Evolutionary conservation across 2,797 vertebrate genomes (phyloP).

Genomic region (Nyctalus aviator): DNA sequence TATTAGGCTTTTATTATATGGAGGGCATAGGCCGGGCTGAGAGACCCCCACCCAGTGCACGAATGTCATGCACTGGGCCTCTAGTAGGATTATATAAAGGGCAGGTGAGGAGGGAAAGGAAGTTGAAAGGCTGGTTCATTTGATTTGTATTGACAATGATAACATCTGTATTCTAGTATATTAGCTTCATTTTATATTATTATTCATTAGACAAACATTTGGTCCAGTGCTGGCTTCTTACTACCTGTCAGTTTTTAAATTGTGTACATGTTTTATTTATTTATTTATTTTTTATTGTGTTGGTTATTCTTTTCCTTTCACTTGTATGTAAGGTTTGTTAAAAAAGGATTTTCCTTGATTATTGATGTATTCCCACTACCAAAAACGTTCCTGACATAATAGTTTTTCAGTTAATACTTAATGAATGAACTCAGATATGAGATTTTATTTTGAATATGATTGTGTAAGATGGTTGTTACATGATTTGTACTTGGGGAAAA

Average conservation of each 20-base stretch:
- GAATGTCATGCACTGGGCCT: too few relatives aligned
- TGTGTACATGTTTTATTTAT: background rate
- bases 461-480: background rate
- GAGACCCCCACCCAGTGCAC: too few relatives aligned
- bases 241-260: conserved; percentile 13
- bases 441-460: conserved; percentile 22
- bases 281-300: background rate
- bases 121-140: conserved; percentile 16
- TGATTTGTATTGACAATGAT: background rate
- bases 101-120: background rate
- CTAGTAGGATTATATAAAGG: background rate
- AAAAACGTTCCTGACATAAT: background rate
- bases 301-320: background rate
- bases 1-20: too few relatives aligned
- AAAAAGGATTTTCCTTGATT: background rate
- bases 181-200: background rate
- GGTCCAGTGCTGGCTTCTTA: background rate
- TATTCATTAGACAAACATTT: background rate
- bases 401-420: background rate
- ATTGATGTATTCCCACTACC: background rate
- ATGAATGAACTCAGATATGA: background rate
- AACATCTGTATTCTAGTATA: background rate
- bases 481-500: background rate
- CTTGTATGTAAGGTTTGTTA: background rate
- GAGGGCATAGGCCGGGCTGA: too few relatives aligned